These are phyloP conservation scores for Cerceris rybyensis DNA, from an alignment of 2,888 invertebrate genomes.

Conservation along the genomic window DNA sequence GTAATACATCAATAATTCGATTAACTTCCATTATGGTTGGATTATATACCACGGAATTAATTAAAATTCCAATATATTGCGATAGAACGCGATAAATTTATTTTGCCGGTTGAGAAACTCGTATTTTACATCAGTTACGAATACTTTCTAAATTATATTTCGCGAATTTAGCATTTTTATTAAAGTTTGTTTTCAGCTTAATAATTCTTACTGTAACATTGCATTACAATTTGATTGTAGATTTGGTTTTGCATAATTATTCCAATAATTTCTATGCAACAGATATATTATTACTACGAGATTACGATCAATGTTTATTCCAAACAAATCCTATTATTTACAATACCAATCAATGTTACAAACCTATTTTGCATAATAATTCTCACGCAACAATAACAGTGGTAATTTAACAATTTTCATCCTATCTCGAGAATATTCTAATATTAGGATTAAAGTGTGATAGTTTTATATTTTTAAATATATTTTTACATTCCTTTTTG, in stretches of 20 bases:
- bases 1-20: background rate
- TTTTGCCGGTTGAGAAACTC: background rate
- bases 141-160: no score
- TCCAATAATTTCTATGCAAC: no score
- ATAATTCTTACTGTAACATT: no score
- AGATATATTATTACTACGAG: no score
- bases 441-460: no score
- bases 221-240: no score
- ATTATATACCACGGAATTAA: background rate
- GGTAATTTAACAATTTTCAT: slow-evolving; percentile 4
- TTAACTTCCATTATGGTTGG: background rate
- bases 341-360: background rate
- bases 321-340: background rate
- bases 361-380: background rate
- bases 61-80: background rate
- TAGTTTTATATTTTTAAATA: no score
- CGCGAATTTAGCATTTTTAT: no score
- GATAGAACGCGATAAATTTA: background rate
- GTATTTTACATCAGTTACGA: background rate
- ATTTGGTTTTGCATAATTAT: no score
- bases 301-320: background rate
- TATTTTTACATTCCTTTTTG: no score
- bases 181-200: no score
- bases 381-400: no score
- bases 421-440: background rate